These are phyloP conservation scores for Nesospiza acunhae DNA, from an alignment of 2,113 vertebrate genomes.

Conservation along the genomic window DNA sequence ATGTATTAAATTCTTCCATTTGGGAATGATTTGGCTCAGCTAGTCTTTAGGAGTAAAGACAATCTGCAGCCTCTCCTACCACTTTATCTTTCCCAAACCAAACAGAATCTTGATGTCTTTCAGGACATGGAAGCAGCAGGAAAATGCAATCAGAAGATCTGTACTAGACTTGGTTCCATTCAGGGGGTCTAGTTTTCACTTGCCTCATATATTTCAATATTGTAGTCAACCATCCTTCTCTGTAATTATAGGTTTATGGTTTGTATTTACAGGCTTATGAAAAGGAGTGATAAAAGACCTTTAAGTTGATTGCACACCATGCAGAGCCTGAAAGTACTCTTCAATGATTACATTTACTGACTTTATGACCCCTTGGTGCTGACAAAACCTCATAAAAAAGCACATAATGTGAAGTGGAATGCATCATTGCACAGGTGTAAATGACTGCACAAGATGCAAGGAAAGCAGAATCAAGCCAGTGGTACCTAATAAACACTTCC, in stretches of 20 bases:
- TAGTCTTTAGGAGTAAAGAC: not conserved
- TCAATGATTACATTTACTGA: constrained; percentile 35
- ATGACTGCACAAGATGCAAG: constrained; percentile 46
- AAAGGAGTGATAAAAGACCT: constrained; percentile 21
- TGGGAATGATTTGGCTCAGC: not conserved
- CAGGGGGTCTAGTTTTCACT: not conserved
- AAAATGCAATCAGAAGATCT: not conserved
- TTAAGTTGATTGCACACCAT: constrained; percentile 18
- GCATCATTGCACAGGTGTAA: constrained; percentile 41
- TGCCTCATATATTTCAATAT: not conserved
- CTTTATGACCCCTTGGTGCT: constrained; percentile 39
- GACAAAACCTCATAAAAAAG: constrained; percentile 20
- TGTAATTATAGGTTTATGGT: constrained; percentile 25
- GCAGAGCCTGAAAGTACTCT: not conserved
- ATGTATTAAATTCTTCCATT: not conserved
- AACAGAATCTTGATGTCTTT: not conserved
- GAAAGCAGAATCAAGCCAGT: constrained; percentile 18
- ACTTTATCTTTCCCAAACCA: not conserved
- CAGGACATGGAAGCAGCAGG: not conserved
- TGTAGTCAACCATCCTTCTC: not conserved
- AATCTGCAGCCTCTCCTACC: not conserved
- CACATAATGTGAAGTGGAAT: constrained; percentile 22
- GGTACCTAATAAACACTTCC: constrained; percentile 32
- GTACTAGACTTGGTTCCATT: not conserved
- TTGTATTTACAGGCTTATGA: constrained; percentile 44